phyloP scores from a whole-genome alignment of 2,888 invertebrate species.

The Drosophila paramelanica region DNA sequence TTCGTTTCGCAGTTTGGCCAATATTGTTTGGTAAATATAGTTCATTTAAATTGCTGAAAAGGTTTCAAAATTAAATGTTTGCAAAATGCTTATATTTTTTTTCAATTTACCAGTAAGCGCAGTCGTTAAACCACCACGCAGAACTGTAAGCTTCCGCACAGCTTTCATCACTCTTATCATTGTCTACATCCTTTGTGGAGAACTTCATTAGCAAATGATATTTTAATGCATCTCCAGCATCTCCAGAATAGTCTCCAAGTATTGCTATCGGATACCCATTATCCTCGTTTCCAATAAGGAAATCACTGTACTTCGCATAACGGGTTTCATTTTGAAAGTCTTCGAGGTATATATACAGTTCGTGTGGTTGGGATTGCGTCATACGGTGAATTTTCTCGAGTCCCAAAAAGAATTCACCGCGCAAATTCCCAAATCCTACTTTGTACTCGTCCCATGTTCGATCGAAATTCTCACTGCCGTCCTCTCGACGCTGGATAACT shows the following conservation, averaged over 20 bases:
- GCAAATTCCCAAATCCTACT: conserved; percentile 89
- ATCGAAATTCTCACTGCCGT: conserved; percentile 88
- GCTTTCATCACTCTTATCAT: conserved; percentile 86
- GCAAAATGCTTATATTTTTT: no score
- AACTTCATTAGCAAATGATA: conserved; percentile 89
- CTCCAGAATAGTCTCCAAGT: conserved; percentile 87
- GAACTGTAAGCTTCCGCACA: conserved; percentile 88
- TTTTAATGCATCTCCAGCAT: conserved; percentile 88
- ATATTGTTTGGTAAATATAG: background rate
- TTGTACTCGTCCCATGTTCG: conserved; percentile 88
- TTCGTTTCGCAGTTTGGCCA: fast-evolving
- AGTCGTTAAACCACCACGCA: conserved; percentile 90
- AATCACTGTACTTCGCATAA: conserved; percentile 87
- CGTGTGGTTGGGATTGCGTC: conserved; percentile 81
- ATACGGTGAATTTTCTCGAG: conserved; percentile 87
- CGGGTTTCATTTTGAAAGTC: conserved; percentile 87
- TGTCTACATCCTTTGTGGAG: conserved; percentile 88
- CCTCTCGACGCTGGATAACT: conserved; percentile 85
- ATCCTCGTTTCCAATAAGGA: conserved; percentile 88
- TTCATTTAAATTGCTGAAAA: conserved; percentile 5
- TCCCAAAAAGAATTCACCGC: conserved; percentile 89
- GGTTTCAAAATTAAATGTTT: background rate
- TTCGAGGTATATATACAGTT: conserved; percentile 88
- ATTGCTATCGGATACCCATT: conserved; percentile 88
- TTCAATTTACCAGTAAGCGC: conserved; percentile 62